Evolutionary conservation across 1,140 invertebrate species (phyloP), one percentile per base, ranked within the genome.

Genomic region (Papilio xuthus): DNA sequence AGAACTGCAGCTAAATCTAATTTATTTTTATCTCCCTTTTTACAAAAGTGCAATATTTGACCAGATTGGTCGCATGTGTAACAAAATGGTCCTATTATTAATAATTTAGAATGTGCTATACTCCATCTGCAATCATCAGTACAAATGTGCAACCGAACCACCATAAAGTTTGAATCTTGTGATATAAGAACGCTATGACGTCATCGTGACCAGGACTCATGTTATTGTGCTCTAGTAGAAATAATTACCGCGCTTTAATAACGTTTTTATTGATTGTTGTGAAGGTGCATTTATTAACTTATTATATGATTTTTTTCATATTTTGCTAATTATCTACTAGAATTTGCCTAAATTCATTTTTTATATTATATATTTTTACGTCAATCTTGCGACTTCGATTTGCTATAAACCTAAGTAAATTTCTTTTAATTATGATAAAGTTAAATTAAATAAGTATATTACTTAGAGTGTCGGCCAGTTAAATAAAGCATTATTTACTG

Each of bases 221-320:
- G 50, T 53, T 53, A 1, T n/a, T 53, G 50, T 53, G 50, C n/a
- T 20, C n/a, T 15, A 20, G 50, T 53, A 53, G 44, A 13, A 47
- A 10, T 6, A 47, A n/a, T 53, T 60, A 23, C 56, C 12, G 20
- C 20, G 20, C 47, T 50, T 13, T 13, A 23, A 13, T 60, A 13
- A 60, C 0, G 6, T 28, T 63, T n/a, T 67, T 67, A 15, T 26
- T 26, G 26, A 67, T 28, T 60, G 56, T 67, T 67, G 26, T 67
- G 26, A 67, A 67, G 26, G 60, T 67, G 60, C 60, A 67, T 67
- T 67, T 67, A 67, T 67, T 67, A 67, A 67, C 4, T 15, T 67
- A 32, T 32, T n/a, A 28, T 67, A 15, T 67, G 7, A 15, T 67
- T 32, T 28, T 10, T 67, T 26, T 23, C 23, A 60, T 60, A 60